phyloP scores from a whole-genome alignment of 2,113 vertebrate species.

The Tetrao urogallus region DNA sequence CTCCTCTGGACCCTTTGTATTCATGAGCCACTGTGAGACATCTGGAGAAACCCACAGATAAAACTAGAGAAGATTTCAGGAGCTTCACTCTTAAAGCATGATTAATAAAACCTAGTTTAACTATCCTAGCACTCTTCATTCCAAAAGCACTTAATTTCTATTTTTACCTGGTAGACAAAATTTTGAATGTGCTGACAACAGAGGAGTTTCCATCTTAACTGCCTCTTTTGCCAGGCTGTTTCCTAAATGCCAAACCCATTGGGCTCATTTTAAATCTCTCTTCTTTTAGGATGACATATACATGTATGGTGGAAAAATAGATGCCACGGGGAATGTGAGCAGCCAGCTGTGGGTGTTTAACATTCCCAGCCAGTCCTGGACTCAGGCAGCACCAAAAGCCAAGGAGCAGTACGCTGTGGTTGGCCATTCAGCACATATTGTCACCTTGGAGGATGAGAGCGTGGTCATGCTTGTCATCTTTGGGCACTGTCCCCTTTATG shows the following conservation, averaged over 20 bases:
- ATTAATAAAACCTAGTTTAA: too few species aligned
- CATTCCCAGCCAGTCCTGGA: conserved; percentile 89
- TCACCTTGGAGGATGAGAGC: conserved; percentile 74
- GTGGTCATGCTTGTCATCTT: conserved; percentile 93
- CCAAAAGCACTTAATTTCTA: too few species aligned
- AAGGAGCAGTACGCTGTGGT: conserved; percentile 96
- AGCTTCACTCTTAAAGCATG: too few species aligned
- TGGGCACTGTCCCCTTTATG: conserved; percentile 95
- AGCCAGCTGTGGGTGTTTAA: conserved; percentile 94
- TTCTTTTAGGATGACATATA: conserved; percentile 88
- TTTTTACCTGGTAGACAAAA: too few species aligned
- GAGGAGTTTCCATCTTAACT: too few species aligned
- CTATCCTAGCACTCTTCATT: too few species aligned
- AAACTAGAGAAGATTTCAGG: neutral
- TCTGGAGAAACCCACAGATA: neutral
- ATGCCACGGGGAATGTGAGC: conserved; percentile 92
- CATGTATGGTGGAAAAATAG: conserved; percentile 98
- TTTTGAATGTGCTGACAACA: too few species aligned
- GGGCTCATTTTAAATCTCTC: neutral
- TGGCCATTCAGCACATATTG: conserved; percentile 92
- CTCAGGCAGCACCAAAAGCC: conserved; percentile 70
- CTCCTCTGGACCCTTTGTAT: neutral
- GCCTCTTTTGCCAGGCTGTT: neutral
- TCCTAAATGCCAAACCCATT: neutral
- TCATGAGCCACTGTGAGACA: neutral